Conservation (phyloP, 2,797 vertebrate species). For the Mergus octosetaceus region DNA sequence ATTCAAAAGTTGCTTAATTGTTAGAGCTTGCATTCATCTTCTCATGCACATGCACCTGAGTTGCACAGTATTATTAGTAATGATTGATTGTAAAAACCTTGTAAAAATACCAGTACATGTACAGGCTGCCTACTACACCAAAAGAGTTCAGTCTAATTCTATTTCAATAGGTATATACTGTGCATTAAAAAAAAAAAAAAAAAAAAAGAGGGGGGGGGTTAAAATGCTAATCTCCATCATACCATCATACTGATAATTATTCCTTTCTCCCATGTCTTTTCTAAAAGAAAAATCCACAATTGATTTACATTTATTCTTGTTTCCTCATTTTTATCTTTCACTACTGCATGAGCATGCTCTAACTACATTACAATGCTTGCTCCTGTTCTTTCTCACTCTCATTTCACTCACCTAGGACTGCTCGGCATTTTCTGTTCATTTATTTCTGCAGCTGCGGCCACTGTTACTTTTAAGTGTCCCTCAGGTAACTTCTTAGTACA, state of each 20-base stretch:
- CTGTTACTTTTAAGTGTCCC: not conserved
- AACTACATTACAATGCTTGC: not conserved
- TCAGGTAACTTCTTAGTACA: not conserved
- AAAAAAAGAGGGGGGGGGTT: not conserved
- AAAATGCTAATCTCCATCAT: not conserved
- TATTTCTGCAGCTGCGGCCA: not conserved
- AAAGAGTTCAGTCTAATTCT: not conserved
- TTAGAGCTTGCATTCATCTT: not conserved
- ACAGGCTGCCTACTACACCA: not conserved
- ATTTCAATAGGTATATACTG: not conserved
- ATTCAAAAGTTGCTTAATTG: not conserved
- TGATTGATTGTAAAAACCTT: not conserved
- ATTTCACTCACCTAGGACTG: not conserved
- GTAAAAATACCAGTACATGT: not conserved
- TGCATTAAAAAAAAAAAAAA: not conserved
- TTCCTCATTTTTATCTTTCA: not conserved
- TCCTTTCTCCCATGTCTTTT: not conserved
- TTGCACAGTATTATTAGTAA: not conserved
- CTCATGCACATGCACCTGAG: accelerated
- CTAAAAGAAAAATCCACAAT: not conserved
- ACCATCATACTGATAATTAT: not conserved
- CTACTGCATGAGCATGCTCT: not conserved
- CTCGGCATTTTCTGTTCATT: not conserved
- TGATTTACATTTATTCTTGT: not conserved
- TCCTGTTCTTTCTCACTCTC: not conserved